Conservation (phyloP, 2,888 invertebrate genomes). For the Unio delphinus region DNA sequence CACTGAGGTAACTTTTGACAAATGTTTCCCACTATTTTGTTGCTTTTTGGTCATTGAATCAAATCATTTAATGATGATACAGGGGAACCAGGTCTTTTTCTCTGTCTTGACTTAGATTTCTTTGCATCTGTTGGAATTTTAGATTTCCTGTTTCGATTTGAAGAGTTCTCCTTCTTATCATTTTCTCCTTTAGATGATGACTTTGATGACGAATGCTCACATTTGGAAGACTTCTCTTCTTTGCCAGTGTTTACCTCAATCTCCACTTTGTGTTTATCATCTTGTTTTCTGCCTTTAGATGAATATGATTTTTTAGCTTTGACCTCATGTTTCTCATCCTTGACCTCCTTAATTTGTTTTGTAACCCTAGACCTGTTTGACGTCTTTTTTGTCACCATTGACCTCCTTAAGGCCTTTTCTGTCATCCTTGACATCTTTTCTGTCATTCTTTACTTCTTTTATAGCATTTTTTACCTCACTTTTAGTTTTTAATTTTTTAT, state of each 20-base stretch:
- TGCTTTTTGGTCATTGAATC: constrained; percentile 53
- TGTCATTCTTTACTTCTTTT: constrained; percentile 8
- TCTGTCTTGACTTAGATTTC: neutral
- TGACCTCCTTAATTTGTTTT: too few species aligned
- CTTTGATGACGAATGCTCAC: constrained; percentile 6
- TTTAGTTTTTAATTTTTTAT: too few species aligned
- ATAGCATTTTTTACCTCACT: neutral
- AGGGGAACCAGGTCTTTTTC: neutral
- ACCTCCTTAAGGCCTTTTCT: too few species aligned
- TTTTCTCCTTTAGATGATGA: neutral
- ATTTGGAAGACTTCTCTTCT: constrained; percentile 2
- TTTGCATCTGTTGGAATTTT: neutral
- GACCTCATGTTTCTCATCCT: too few species aligned
- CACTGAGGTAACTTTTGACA: constrained; percentile 13
- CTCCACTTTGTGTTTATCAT: constrained; percentile 10
- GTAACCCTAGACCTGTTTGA: too few species aligned
- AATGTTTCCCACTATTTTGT: constrained; percentile 1
- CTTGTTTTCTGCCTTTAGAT: constrained; percentile 7
- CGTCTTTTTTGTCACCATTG: too few species aligned
- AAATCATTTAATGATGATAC: constrained; percentile 69
- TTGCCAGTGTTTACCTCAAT: constrained; percentile 7
- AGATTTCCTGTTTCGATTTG: constrained; percentile 3
- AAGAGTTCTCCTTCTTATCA: neutral
- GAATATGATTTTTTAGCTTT: too few species aligned
- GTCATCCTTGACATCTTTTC: neutral